Evolutionary conservation across 1,140 invertebrate genomes (phyloP).

Genomic region (Ips nitidus): DNA sequence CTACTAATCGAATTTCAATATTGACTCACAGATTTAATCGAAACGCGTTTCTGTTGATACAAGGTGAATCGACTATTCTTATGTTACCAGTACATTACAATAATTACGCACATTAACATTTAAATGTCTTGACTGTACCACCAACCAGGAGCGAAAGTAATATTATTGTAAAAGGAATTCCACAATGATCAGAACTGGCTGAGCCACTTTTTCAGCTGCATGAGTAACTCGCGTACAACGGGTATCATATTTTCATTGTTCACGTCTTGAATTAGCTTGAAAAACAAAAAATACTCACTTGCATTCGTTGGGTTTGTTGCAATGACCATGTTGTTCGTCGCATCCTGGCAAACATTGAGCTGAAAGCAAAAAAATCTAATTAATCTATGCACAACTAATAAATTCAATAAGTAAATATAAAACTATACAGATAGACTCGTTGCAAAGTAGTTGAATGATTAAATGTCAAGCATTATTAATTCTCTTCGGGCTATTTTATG

Average conservation of each 20-base stretch:
- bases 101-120: not conserved
- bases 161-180: slow-evolving; percentile 8
- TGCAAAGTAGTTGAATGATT: slow-evolving; percentile 24
- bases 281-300: slow-evolving; percentile 70
- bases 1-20: too few species aligned
- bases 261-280: not conserved
- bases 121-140: not conserved
- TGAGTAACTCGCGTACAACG: slow-evolving; percentile 16
- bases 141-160: slow-evolving; percentile 10
- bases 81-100: too few species aligned
- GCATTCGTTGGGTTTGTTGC: slow-evolving; percentile 91
- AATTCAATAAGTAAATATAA: slow-evolving; percentile 2
- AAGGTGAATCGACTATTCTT: too few species aligned
- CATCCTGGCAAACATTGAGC: slow-evolving; percentile 90
- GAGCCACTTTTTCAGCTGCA: slow-evolving; percentile 8
- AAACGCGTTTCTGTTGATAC: too few species aligned
- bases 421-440: not conserved
- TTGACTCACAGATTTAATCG: too few species aligned
- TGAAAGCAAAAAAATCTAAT: slow-evolving; percentile 66
- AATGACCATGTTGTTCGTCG: slow-evolving; percentile 85
- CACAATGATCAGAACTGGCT: slow-evolving; percentile 17
- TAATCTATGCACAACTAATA: not conserved
- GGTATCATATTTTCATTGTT: slow-evolving; percentile 17
- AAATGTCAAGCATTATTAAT: slow-evolving; percentile 32
- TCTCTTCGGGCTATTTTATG: slow-evolving; percentile 34